These are phyloP conservation scores for Calliscelio sp. DNA, from an alignment of 2,888 invertebrate genomes.

Conservation along the genomic window DNA sequence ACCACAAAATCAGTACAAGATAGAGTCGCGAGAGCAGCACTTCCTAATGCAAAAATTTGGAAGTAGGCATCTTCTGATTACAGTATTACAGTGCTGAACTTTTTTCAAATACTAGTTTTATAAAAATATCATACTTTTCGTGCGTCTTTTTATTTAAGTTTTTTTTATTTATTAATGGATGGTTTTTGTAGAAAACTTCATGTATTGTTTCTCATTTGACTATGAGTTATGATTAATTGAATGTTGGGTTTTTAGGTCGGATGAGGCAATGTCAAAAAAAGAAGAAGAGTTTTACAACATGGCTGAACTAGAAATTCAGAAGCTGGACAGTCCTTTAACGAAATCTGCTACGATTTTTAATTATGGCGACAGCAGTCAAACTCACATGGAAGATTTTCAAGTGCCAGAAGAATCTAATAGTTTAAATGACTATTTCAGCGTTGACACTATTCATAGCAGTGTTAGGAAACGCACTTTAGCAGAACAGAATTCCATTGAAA, in stretches of 20 bases:
- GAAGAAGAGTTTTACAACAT: slow-evolving; percentile 82
- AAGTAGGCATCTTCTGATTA: slow-evolving; percentile 43
- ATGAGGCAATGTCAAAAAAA: slow-evolving; percentile 81
- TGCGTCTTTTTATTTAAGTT: not conserved
- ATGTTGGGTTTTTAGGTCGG: slow-evolving; percentile 83
- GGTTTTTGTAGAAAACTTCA: no score
- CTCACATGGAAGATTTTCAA: not conserved
- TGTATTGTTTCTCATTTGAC: no score
- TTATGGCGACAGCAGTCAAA: slow-evolving; percentile 30
- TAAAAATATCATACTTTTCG: not conserved
- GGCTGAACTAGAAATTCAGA: no score
- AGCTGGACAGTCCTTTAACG: no score
- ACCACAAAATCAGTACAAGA: not conserved
- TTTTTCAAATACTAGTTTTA: not conserved
- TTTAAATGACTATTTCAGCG: slow-evolving; percentile 78
- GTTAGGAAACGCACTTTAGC: slow-evolving; percentile 80
- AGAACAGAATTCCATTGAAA: slow-evolving; percentile 80
- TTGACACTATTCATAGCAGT: slow-evolving; percentile 38
- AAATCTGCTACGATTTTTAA: no score
- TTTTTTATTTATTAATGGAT: no score
- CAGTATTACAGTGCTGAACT: slow-evolving; percentile 28
- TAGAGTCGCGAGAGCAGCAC: not conserved
- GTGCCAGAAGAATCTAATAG: slow-evolving; percentile 56
- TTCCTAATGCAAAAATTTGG: not conserved
- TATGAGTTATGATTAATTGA: no score